Percentiles rank a stretch among this genome's conserved stretches.
phyloP scores from a whole-genome alignment of 2,113 vertebrate species.

The Felis chaus region DNA sequence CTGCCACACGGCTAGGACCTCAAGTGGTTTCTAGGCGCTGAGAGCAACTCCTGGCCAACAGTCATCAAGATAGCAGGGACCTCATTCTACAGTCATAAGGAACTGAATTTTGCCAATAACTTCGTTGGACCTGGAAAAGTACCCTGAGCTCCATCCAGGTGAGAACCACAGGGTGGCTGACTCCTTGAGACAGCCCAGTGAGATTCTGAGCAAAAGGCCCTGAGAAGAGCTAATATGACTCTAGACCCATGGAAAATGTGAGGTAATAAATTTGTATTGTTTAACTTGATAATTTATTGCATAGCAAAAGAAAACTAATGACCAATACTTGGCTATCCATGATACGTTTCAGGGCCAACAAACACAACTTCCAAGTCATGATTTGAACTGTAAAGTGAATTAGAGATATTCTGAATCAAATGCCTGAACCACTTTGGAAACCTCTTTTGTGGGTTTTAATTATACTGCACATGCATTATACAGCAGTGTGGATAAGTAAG shows the following conservation, averaged over 20 bases:
- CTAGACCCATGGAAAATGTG: not conserved
- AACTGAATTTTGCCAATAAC: not conserved
- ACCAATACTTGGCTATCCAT: not conserved
- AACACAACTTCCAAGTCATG: not conserved
- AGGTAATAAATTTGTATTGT: not conserved
- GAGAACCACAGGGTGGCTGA: not conserved
- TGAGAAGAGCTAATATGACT: not conserved
- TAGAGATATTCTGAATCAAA: not conserved
- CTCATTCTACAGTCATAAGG: not conserved
- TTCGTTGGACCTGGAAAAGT: not conserved
- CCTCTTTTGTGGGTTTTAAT: not conserved
- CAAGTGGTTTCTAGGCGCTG: not conserved
- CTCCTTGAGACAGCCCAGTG: not conserved
- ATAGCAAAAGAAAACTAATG: not conserved
- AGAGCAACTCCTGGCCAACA: not conserved
- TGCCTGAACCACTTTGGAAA: not conserved
- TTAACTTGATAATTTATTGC: not conserved
- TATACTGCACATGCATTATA: not conserved
- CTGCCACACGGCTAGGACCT: not conserved
- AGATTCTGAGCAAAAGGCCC: not conserved
- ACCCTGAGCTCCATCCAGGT: not conserved
- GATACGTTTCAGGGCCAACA: not conserved
- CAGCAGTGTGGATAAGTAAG: not conserved
- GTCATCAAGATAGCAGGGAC: not conserved
- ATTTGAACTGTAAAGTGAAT: constrained; percentile 26